Evolutionary conservation across 2,113 vertebrate species (phyloP), one percentile per base, ranked within the genome.

Genomic region (Gobius niger): DNA sequence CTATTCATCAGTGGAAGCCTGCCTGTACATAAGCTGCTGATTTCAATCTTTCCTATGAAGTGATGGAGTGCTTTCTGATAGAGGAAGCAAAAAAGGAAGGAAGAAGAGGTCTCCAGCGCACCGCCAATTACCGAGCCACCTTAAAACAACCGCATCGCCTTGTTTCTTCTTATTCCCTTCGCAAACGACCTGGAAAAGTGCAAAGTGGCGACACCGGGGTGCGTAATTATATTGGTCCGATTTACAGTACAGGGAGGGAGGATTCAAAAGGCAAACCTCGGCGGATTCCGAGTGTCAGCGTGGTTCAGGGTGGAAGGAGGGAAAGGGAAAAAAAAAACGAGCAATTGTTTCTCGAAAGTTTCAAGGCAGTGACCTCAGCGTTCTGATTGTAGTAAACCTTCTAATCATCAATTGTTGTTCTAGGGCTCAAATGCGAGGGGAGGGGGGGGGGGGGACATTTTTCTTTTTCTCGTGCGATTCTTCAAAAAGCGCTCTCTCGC

Each of bases 1-100:
- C 76, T 59, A 65, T 67, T 83, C 78, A 92, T 83, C 92, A 76
- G 86, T 54, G 52, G 89, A 89, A 93, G 92, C 88, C 90, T 7
- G 90, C 75, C 80, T 93, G 72, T 93, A 84, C 84, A 87, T 91
- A 91, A 89, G 90, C 90, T 69, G 89, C 90, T 72, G 92, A 94
- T 94, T 94, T 93, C 90, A 90, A 94, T 94, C 92, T 87, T 75
- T 87, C 85, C 90, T 91, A 84, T 92, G 85, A 88, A 86, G 88
- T 82, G 86, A 88, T 7, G 68, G 47, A 18, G 46, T 82, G 78
- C 70, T 83, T 83, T 80, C 77, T 84, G 83, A 90, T 80, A 65
- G 72, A 67, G 88, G 77, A 75, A 66, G 72, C 24, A 82, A 82
- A 71, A n/a, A n/a, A n/a, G n/a, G n/a, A n/a, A 77, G 72, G 80